Percentiles rank a stretch among this genome's conserved stretches.
Evolutionary conservation across 2,888 invertebrate species (phyloP).

Genomic region (Timandra comae): DNA sequence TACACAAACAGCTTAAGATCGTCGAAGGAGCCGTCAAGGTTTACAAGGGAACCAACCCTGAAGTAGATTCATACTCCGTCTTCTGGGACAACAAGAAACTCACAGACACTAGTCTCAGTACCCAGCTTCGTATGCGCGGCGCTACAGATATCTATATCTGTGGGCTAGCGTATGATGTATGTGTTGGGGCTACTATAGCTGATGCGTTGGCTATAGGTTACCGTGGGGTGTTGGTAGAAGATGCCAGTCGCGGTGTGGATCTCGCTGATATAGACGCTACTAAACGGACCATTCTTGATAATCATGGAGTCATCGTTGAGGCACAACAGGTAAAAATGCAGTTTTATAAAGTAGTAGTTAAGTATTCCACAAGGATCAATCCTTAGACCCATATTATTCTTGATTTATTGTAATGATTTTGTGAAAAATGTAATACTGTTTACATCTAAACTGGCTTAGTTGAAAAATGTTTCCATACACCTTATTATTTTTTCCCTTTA

Average conservation of each 20-base stretch:
- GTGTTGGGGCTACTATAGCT: slow-evolving; percentile 93
- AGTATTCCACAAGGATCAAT: too few species aligned
- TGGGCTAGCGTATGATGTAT: slow-evolving; percentile 96
- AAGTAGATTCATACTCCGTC: slow-evolving; percentile 97
- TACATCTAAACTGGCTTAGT: too few species aligned
- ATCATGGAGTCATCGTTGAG: slow-evolving; percentile 88
- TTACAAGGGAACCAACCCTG: slow-evolving; percentile 94
- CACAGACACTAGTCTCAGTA: slow-evolving; percentile 89
- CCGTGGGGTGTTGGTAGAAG: slow-evolving; percentile 91
- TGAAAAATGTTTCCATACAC: too few species aligned
- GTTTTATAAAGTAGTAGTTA: not conserved
- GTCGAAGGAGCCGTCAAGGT: slow-evolving; percentile 86
- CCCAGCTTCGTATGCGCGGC: slow-evolving; percentile 85
- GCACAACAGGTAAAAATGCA: slow-evolving; percentile 79
- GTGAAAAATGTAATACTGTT: too few species aligned
- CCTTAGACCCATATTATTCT: too few species aligned
- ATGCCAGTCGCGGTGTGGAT: slow-evolving; percentile 93
- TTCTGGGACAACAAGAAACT: slow-evolving; percentile 98
- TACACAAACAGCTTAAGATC: slow-evolving; percentile 92
- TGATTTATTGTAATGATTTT: too few species aligned
- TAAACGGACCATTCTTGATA: slow-evolving; percentile 83
- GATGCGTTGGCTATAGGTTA: slow-evolving; percentile 95
- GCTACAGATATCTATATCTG: slow-evolving; percentile 96
- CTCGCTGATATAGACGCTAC: slow-evolving; percentile 89
- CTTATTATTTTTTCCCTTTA: too few species aligned